These are phyloP conservation scores for Upupa epops DNA, from an alignment of 2,113 vertebrate genomes.

Conservation along the genomic window DNA sequence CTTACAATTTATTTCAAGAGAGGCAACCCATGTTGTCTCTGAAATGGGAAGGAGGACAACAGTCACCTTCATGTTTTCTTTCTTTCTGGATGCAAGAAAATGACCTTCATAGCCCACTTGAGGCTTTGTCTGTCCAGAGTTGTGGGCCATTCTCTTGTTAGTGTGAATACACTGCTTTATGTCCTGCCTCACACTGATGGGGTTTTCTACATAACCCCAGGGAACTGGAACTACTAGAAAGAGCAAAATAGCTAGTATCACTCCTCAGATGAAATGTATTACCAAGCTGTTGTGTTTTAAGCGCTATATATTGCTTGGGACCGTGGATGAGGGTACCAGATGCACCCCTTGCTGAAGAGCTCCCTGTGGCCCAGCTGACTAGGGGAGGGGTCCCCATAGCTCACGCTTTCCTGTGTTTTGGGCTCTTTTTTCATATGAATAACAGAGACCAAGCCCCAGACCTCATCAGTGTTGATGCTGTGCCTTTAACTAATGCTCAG, in stretches of 20 bases:
- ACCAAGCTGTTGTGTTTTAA: background rate
- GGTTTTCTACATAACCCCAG: conserved; percentile 2
- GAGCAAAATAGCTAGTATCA: background rate
- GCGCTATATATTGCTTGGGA: background rate
- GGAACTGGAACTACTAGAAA: background rate
- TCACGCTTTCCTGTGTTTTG: background rate
- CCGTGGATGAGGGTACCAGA: fast-evolving
- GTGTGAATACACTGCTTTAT: conserved; percentile 50
- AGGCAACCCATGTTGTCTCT: background rate
- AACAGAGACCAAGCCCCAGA: background rate
- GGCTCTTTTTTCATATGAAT: background rate
- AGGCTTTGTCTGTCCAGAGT: conserved; percentile 46
- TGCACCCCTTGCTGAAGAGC: background rate
- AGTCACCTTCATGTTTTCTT: conserved; percentile 28
- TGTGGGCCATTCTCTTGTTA: conserved; percentile 51
- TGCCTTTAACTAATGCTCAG: conserved; percentile 52
- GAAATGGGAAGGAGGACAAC: background rate
- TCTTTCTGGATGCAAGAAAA: conserved; percentile 25
- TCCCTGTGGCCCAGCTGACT: background rate
- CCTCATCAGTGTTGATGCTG: background rate
- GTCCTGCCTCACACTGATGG: conserved; percentile 23
- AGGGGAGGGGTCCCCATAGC: background rate
- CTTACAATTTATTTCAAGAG: conserved; percentile 28
- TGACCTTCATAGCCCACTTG: conserved; percentile 50
- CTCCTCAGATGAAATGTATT: background rate